Conservation (phyloP, 2,888 invertebrate genomes). For the Lutraria lutraria region DNA sequence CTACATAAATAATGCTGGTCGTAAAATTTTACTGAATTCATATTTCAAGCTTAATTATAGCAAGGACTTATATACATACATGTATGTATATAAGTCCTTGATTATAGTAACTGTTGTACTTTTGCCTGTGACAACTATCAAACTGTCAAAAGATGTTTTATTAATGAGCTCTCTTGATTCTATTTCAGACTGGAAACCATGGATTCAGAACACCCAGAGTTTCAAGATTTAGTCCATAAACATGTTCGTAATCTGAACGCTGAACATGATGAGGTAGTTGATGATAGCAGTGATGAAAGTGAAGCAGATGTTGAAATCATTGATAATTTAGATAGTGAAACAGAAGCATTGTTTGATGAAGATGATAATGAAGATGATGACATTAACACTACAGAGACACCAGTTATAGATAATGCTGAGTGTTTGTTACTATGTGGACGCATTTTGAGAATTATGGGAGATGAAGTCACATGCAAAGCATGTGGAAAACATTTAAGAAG, state of each 20-base stretch:
- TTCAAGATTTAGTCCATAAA: conserved; percentile 31
- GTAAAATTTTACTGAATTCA: no score
- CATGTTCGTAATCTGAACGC: conserved; percentile 9
- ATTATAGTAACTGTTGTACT: no score
- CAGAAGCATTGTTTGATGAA: not conserved
- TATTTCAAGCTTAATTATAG: no score
- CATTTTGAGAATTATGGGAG: conserved; percentile 76
- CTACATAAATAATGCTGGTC: no score
- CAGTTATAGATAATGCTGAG: conserved; percentile 9
- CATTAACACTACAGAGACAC: not conserved
- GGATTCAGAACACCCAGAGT: conserved; percentile 24
- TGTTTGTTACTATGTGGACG: conserved; percentile 69
- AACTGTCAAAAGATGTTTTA: no score
- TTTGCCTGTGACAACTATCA: no score
- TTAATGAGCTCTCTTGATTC: not conserved
- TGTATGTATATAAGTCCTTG: no score
- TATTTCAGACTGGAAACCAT: not conserved
- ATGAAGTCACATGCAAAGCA: conserved; percentile 71
- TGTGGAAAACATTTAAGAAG: conserved; percentile 73
- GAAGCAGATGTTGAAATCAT: conserved; percentile 8
- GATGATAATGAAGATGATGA: not conserved
- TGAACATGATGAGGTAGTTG: not conserved
- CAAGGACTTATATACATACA: no score
- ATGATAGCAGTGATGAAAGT: not conserved
- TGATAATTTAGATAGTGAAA: conserved; percentile 7